Percentiles rank a stretch among this genome's conserved stretches.
Conservation (phyloP, 2,888 invertebrate genomes). For the Tigriopus californicus region DNA sequence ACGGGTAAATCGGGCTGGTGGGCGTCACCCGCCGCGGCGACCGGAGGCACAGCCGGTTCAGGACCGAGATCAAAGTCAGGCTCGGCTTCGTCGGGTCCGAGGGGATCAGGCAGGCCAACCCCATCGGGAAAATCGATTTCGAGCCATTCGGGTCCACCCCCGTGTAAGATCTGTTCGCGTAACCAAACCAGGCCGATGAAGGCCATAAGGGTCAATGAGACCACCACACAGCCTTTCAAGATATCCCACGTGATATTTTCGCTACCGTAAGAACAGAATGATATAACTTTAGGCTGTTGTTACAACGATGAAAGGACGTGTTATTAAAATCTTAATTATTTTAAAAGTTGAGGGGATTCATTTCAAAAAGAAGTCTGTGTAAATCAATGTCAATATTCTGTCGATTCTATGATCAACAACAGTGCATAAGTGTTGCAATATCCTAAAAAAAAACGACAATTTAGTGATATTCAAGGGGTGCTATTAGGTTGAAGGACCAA, state of each 20-base stretch:
- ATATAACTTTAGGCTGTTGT: neutral
- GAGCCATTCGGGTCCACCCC: slow-evolving; percentile 92
- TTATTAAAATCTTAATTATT: too few relatives aligned
- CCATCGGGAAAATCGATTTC: slow-evolving; percentile 39
- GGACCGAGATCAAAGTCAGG: neutral
- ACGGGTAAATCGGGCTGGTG: neutral
- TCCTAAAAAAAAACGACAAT: too few relatives aligned
- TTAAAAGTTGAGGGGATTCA: too few relatives aligned
- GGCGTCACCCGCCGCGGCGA: slow-evolving; percentile 1
- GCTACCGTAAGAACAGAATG: slow-evolving; percentile 22
- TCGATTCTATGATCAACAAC: too few relatives aligned
- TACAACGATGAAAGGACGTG: too few relatives aligned
- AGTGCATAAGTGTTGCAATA: too few relatives aligned
- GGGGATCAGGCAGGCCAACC: slow-evolving; percentile 17
- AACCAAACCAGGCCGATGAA: slow-evolving; percentile 96
- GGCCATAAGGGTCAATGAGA: slow-evolving; percentile 81
- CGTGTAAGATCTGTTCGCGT: slow-evolving; percentile 89
- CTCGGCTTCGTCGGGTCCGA: slow-evolving; percentile 16
- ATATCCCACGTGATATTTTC: slow-evolving; percentile 84
- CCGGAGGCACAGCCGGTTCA: neutral
- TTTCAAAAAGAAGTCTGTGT: too few relatives aligned
- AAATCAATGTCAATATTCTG: too few relatives aligned
- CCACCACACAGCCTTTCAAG: slow-evolving; percentile 88
- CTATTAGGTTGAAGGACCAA: too few relatives aligned
- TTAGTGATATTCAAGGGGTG: too few relatives aligned